Conservation (phyloP, 2,888 invertebrate species). For the Electrophaes corylata region DNA sequence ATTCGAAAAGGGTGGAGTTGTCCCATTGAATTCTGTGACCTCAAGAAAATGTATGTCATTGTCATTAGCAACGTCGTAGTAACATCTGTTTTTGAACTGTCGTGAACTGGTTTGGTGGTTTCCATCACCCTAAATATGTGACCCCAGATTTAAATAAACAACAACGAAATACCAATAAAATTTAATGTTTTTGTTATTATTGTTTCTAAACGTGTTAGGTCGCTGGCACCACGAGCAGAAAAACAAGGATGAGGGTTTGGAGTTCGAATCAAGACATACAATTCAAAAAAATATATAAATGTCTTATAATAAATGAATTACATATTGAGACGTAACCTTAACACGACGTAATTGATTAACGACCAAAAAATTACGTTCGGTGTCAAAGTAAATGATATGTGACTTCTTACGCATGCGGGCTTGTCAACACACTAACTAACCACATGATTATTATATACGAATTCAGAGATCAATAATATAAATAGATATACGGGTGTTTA, state of each 20-base stretch:
- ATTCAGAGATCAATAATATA: conserved; percentile 64
- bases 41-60: conserved; percentile 45
- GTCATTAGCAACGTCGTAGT: conserved; percentile 42
- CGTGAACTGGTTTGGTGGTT: conserved; percentile 35
- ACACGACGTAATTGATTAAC: conserved; percentile 69
- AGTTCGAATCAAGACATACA: background rate
- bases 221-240: background rate
- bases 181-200: conserved; percentile 22
- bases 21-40: conserved; percentile 59
- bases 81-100: conserved; percentile 39
- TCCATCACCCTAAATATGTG: conserved; percentile 31
- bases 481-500: conserved; percentile 66
- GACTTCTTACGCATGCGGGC: conserved; percentile 74
- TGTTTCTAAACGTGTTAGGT: conserved; percentile 1
- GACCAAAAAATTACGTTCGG: conserved; percentile 64
- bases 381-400: conserved; percentile 81
- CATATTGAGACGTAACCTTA: conserved; percentile 70
- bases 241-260: background rate
- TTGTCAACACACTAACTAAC: conserved; percentile 52
- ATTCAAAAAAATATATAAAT: background rate
- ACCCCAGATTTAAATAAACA: conserved; percentile 25
- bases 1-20: conserved; percentile 77
- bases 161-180: conserved; percentile 22
- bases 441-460: conserved; percentile 59
- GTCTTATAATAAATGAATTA: conserved; percentile 14